These are phyloP conservation scores for Tipula lateralis DNA, from an alignment of 2,888 invertebrate genomes.

Conservation along the genomic window DNA sequence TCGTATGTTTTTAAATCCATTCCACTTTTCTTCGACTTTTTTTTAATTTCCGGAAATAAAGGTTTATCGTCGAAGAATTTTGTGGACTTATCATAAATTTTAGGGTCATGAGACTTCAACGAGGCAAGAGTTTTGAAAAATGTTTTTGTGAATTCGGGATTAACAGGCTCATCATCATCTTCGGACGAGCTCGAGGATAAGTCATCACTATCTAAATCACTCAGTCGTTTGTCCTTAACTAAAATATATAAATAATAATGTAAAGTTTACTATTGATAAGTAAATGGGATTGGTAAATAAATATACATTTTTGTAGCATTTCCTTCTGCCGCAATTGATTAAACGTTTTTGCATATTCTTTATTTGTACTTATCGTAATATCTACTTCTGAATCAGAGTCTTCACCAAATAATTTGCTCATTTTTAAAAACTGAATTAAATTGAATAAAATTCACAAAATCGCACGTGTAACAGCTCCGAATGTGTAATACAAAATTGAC, in stretches of 20 bases:
- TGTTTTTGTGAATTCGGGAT: conserved; percentile 61
- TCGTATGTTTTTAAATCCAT: conserved; percentile 75
- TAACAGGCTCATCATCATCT: conserved; percentile 42
- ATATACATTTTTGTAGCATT: conserved; percentile 72
- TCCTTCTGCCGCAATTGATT: conserved; percentile 81
- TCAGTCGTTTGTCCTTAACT: conserved; percentile 40
- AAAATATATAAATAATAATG: conserved; percentile 33
- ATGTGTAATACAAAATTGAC: not conserved
- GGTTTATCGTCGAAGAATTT: conserved; percentile 60
- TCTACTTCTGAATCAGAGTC: conserved; percentile 53
- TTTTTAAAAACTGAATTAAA: conserved; percentile 36
- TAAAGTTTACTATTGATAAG: not conserved
- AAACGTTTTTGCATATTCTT: conserved; percentile 78
- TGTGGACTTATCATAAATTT: conserved; percentile 74
- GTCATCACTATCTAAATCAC: conserved; percentile 38
- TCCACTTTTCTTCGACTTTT: conserved; percentile 53
- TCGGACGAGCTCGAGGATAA: conserved; percentile 42
- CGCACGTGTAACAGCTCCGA: not conserved
- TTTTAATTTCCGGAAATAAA: conserved; percentile 27
- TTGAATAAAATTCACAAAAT: not conserved
- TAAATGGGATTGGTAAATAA: not conserved
- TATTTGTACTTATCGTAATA: conserved; percentile 60
- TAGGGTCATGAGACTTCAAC: conserved; percentile 82
- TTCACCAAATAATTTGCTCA: conserved; percentile 53
- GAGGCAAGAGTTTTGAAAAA: conserved; percentile 82